Conservation (phyloP, 2,113 vertebrate genomes). For the Laticauda colubrina region DNA sequence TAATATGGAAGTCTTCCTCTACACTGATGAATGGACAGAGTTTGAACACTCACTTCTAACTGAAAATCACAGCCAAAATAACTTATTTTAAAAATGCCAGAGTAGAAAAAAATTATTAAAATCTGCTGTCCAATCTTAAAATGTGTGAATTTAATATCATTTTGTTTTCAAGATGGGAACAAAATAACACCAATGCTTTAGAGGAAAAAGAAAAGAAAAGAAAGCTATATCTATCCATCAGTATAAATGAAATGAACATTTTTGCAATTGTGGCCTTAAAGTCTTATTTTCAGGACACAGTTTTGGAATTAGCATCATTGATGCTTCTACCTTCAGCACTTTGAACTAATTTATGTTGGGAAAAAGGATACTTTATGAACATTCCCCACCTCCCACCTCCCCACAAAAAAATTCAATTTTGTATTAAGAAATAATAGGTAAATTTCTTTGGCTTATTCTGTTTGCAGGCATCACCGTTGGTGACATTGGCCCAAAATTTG, state of each 20-base stretch:
- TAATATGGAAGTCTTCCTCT: neutral
- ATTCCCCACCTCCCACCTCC: too few relatives aligned
- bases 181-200: neutral
- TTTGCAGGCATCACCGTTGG: conserved; percentile 87
- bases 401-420: neutral
- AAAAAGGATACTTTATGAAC: neutral
- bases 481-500: conserved; percentile 97
- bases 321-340: neutral
- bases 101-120: neutral
- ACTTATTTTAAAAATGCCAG: neutral
- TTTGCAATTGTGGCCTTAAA: neutral
- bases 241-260: neutral
- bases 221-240: neutral
- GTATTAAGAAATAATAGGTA: neutral
- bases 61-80: neutral
- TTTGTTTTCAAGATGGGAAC: neutral
- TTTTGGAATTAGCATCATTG: neutral
- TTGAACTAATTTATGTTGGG: neutral
- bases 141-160: neutral
- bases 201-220: neutral
- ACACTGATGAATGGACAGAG: neutral
- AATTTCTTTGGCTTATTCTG: neutral
- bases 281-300: neutral
- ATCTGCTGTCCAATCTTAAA: neutral
- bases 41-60: neutral